Percentiles rank a stretch among this genome's conserved stretches.
Conservation (phyloP, 2,113 vertebrate genomes). For the Rhinoptilus africanus region DNA sequence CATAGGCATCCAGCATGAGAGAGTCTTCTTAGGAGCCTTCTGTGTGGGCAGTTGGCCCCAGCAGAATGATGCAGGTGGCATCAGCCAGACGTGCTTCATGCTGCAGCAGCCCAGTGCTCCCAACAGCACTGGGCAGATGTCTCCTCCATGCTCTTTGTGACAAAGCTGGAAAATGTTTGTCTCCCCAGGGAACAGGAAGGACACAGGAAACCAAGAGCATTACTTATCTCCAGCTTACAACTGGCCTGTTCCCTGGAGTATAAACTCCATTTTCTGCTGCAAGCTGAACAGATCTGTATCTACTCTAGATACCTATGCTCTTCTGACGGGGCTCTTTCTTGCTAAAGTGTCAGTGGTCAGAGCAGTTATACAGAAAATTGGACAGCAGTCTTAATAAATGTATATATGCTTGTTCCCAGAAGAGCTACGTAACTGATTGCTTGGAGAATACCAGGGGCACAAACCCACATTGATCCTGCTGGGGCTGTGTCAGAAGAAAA, state of each 20-base stretch:
- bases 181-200: not conserved
- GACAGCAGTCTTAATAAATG: not conserved
- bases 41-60: not conserved
- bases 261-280: not conserved
- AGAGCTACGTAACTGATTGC: not conserved
- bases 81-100: not conserved
- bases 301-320: not conserved
- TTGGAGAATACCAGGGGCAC: not conserved
- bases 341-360: not conserved
- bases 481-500: not conserved
- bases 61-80: not conserved
- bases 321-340: not conserved
- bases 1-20: not conserved
- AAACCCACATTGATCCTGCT: not conserved
- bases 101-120: not conserved
- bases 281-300: not conserved
- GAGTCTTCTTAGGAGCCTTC: not conserved
- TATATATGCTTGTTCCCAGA: not conserved
- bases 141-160: not conserved
- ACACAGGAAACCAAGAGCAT: not conserved
- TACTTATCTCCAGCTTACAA: not conserved
- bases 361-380: not conserved
- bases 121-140: not conserved
- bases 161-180: not conserved
- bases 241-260: not conserved